A percentile compares a stretch with the other conserved stretches of the same genome.
Evolutionary conservation across 2,797 vertebrate genomes (phyloP).

Genomic region (Prionace glauca): DNA sequence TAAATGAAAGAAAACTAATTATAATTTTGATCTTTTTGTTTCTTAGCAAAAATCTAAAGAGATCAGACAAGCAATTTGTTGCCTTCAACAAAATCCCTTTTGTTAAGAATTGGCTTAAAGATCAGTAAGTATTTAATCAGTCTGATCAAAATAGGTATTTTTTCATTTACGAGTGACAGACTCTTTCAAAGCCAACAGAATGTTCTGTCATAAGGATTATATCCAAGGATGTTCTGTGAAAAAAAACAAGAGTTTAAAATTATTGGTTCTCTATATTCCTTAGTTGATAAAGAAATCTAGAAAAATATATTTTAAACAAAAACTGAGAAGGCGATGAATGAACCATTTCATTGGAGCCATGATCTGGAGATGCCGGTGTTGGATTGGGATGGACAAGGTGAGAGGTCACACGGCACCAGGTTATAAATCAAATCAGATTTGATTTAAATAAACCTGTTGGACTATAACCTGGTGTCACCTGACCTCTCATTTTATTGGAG

Average conservation of each 20-base stretch:
- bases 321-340: neutral
- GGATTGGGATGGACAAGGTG: no score
- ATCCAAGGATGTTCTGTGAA: neutral
- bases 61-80: constrained; percentile 54
- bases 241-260: neutral
- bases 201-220: neutral
- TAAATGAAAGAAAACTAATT: constrained; percentile 16
- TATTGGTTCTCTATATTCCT: neutral
- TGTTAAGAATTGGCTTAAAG: constrained; percentile 69
- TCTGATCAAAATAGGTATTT: neutral
- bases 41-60: constrained; percentile 70
- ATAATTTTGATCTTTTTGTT: constrained; percentile 28
- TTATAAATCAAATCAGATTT: no score
- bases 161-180: constrained; percentile 12
- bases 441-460: no score
- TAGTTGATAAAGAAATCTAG: neutral
- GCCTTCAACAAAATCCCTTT: constrained; percentile 76
- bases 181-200: constrained; percentile 17
- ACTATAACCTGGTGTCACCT: no score
- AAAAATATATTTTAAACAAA: neutral
- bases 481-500: neutral
- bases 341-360: neutral
- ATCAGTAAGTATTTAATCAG: constrained; percentile 68
- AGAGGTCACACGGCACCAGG: no score
- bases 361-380: no score